Evolutionary conservation across 2,113 vertebrate species (phyloP), one percentile per base, ranked within the genome.

Genomic region (Hippocampus mohnikei): DNA sequence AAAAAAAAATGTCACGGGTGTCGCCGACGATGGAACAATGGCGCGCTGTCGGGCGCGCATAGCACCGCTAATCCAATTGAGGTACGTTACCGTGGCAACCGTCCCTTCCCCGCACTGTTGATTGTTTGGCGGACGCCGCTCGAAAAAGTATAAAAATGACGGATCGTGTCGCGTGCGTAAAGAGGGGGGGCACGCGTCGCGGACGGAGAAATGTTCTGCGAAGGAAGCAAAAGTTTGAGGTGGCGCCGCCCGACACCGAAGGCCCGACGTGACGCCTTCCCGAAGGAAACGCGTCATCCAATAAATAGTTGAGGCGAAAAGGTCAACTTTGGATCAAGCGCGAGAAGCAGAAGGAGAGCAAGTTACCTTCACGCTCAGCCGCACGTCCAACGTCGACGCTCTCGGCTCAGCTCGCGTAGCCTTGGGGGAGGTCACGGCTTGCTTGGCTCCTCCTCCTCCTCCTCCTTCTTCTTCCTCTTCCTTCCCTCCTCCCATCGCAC

Each of bases 11-110:
- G 41, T 64, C 18, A n/a, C 7, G 4, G 20, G 15, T n/a, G 64
- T 27, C 21, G 8, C 25, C 6, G 8, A 23, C 41, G 41, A 53
- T 20, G 41, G 42, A 46, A 67, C 66, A 53, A 53, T 23, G 33
- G 5, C 15, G 48, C 33, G 8, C 52, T 55, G 20, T 68, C 50
- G 12, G 33, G 23, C 33, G 1, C 46, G 20, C 66, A 67, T 67
- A 52, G 46, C 66, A 8, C 11, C 18, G 18, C 66, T 68, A 68
- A 68, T 68, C 50, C 29, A n/a, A 68, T 68, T 44, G 12, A 68
- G 29, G 42, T 20, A 12, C 18, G 66, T 67, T 52, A 15, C 66
- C 66, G 37, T 11, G 48, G 29, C 46, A 3, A 67, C 66, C 27
- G 23, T n/a, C 23, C 9, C 12, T 8, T 8, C 23, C 44, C 27